Conservation (phyloP, 2,113 vertebrate genomes). For the Atrichornis clamosus region DNA sequence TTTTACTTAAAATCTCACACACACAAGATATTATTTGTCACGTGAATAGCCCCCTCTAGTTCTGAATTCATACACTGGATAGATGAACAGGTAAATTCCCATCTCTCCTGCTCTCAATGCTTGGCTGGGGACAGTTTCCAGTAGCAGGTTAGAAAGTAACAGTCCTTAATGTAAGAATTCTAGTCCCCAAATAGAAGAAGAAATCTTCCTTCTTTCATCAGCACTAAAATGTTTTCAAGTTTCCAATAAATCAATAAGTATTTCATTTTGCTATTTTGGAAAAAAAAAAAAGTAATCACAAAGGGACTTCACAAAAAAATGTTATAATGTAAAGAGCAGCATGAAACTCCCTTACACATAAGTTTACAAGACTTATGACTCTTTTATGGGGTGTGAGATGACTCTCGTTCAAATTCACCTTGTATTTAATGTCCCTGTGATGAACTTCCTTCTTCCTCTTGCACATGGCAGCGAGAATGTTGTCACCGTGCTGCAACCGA, state of each 20-base stretch:
- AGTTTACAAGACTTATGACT: not conserved
- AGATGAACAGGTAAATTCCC: not conserved
- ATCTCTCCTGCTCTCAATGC: not conserved
- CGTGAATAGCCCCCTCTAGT: not conserved
- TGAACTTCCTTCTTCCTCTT: not conserved
- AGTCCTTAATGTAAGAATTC: not conserved
- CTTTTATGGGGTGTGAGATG: not conserved
- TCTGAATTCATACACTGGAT: not conserved
- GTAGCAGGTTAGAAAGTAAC: not conserved
- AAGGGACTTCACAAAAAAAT: not conserved
- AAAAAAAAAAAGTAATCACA: not conserved
- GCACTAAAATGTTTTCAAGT: not conserved
- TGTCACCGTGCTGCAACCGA: not conserved
- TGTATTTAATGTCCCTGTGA: accelerated
- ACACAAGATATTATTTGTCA: not conserved
- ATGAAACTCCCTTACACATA: not conserved
- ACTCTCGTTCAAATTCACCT: not conserved
- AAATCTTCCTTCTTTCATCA: not conserved
- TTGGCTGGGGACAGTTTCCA: not conserved
- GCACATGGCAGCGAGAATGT: not conserved
- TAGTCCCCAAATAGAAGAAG: not conserved
- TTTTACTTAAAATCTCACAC: not conserved
- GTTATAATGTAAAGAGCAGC: not conserved
- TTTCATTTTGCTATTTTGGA: not conserved
- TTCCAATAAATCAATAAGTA: not conserved